A percentile compares a stretch with the other conserved stretches of the same genome.
Evolutionary conservation across 2,797 vertebrate species (phyloP).

Genomic region (Sebastes iracundus): DNA sequence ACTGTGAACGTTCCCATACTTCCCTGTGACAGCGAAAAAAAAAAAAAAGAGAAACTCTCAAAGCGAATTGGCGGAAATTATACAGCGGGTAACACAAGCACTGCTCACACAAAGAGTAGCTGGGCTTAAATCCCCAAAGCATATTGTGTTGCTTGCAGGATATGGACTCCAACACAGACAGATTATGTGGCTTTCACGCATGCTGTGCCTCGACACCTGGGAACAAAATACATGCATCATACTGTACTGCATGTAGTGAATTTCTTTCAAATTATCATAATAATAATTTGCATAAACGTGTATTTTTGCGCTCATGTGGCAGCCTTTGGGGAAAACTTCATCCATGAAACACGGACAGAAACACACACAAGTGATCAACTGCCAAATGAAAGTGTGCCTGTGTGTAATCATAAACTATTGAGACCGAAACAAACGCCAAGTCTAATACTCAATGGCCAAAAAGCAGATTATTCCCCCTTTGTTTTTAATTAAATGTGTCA

Average conservation of each 20-base stretch:
- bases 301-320: neutral
- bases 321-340: neutral
- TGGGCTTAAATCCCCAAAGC: constrained; percentile 47
- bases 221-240: constrained; percentile 29
- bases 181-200: constrained; percentile 44
- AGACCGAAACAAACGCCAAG: constrained; percentile 29
- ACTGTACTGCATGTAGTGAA: neutral
- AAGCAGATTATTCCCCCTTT: constrained; percentile 40
- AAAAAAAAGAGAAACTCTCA: constrained; percentile 22
- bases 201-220: constrained; percentile 26
- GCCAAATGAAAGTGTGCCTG: constrained; percentile 20
- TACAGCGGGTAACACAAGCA: constrained; percentile 35
- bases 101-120: constrained; percentile 37
- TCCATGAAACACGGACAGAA: neutral
- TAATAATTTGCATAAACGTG: constrained; percentile 9
- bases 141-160: constrained; percentile 46
- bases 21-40: constrained; percentile 1
- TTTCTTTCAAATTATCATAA: neutral
- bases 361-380: constrained; percentile 7
- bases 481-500: constrained; percentile 71
- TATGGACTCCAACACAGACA: constrained; percentile 42
- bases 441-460: constrained; percentile 27
- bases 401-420: constrained; percentile 22
- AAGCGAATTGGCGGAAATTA: constrained; percentile 48
- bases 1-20: constrained; percentile 37